Evolutionary conservation across 2,113 vertebrate genomes (phyloP), one percentile per base, ranked within the genome.

Genomic region (Eudyptes chrysolophus): DNA sequence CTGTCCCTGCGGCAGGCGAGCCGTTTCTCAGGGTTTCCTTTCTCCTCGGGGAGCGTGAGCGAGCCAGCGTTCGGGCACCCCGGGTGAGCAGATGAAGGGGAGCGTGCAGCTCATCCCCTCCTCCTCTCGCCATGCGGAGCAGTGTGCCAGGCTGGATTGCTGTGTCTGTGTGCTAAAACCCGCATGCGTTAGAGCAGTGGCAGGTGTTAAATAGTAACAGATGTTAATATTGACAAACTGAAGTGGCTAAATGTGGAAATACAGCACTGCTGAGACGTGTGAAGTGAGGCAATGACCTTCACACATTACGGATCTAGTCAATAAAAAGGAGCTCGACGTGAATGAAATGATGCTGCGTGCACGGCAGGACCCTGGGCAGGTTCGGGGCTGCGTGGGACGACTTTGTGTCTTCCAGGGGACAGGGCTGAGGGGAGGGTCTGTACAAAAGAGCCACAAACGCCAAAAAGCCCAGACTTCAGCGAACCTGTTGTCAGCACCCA

Each of bases 161-260:
- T 13, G 68, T 1, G 26, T 32, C 66, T 77, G 51, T 8, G 38
- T 5, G 68, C 65, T 9, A 9, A 5, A 57, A 30, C 71, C 52
- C 5, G 1, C 12, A 9, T 8, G 65, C 26, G 5, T 36, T 8
- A 1, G 16, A 96, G 85, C 92, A 52, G 78, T 71, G 93, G 96
- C 93, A 97, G 95, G 97, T 97, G 97, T 92, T 97, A 97, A 97
- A 96, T 52, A 96, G 89, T 16, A 95, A 83, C 97, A 97, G 96
- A 97, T 97, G 97, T 97, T 97, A 94, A 96, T 96, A 97, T 96
- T 97, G 97, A 97, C 95, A 96, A 95, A 97, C 87, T 90, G 78
- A 90, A 95, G 97, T 86, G 95, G 94, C 93, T 96, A 60, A 96
- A 94, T 92, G 97, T 92, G 95, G 93, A 74, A 95, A 95, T 92